Evolutionary conservation across 2,113 vertebrate species (phyloP).

Genomic region (Leptobrachium ailaonicum): DNA sequence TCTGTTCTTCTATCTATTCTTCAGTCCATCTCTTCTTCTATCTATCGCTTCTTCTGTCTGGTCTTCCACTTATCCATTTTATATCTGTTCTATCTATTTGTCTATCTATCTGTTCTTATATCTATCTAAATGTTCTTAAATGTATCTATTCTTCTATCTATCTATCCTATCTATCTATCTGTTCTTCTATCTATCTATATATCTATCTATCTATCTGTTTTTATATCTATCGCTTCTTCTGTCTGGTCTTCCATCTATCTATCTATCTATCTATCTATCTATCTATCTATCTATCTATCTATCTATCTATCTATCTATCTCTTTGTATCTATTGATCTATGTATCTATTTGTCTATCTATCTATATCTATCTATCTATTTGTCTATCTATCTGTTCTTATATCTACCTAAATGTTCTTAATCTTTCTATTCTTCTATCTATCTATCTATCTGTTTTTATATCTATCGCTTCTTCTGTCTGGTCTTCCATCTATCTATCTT

Average conservation of each 20-base stretch:
- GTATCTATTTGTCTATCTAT: no score
- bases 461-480: slow-evolving; percentile 2
- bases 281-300: slow-evolving; percentile 12
- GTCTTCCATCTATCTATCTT: neutral
- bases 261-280: slow-evolving; percentile 1
- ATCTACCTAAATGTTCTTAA: neutral
- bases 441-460: neutral
- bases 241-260: neutral
- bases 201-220: no score
- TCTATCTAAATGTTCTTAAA: no score
- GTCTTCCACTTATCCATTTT: neutral
- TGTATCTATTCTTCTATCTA: no score
- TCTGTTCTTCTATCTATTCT: neutral
- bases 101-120: no score
- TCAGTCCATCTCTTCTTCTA: neutral
- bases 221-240: no score
- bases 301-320: neutral
- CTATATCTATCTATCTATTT: no score
- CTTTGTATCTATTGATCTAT: no score
- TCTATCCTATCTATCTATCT: no score
- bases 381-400: neutral
- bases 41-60: neutral
- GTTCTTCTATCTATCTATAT: neutral
- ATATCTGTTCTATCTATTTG: neutral
- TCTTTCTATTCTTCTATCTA: neutral